Percentiles rank a stretch among this genome's conserved stretches.
Evolutionary conservation across 1,140 invertebrate species (phyloP).

Genomic region (Papilio polyxenes): DNA sequence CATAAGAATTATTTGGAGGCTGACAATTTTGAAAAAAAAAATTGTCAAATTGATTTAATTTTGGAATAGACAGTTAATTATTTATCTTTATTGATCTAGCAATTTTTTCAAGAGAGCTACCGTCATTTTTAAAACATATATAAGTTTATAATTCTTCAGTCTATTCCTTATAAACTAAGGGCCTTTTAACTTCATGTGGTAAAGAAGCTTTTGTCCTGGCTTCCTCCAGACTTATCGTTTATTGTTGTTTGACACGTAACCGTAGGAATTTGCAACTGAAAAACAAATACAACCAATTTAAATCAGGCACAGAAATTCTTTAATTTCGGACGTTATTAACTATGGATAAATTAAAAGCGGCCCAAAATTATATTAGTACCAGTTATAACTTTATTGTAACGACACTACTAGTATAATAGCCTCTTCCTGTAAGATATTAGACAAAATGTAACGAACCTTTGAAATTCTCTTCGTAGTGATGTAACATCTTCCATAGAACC

Average conservation of each 20-base stretch:
- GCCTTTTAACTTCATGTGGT: background rate
- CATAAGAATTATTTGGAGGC: background rate
- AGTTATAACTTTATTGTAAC: background rate
- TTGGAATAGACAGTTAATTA: background rate
- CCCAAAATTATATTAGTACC: background rate
- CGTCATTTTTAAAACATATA: background rate
- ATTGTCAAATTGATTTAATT: background rate
- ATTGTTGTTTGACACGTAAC: constrained; percentile 60
- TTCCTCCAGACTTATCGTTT: background rate
- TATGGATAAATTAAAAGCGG: background rate
- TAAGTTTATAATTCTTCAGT: background rate
- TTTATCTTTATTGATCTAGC: background rate
- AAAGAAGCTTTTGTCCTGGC: background rate
- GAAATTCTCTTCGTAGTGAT: constrained; percentile 75
- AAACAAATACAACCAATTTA: constrained; percentile 46
- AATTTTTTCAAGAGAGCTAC: background rate
- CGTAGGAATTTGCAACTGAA: constrained; percentile 71
- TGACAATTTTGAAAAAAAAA: background rate
- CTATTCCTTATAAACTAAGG: background rate
- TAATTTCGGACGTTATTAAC: too few relatives aligned
- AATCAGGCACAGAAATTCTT: background rate
- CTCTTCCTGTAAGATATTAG: background rate
- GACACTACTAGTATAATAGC: background rate
- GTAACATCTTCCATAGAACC: constrained; percentile 71
- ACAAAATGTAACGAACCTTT: constrained; percentile 51